These are phyloP conservation scores for Herpetotheres cachinnans DNA, from an alignment of 2,113 vertebrate genomes.

Conservation along the genomic window DNA sequence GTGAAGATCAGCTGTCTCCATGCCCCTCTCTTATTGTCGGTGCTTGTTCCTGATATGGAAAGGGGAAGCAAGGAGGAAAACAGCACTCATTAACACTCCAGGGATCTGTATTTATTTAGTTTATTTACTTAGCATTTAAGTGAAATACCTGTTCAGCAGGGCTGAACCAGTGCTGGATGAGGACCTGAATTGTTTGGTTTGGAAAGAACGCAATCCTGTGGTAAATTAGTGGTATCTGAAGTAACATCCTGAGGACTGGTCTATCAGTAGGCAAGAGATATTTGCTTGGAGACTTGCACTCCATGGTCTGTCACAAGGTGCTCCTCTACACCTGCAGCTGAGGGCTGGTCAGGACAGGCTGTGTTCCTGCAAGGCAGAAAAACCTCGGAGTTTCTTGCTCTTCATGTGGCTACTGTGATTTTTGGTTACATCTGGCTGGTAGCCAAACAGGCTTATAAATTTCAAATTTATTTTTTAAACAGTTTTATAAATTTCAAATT, in stretches of 20 bases:
- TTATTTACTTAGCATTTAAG: not conserved
- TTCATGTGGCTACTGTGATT: not conserved
- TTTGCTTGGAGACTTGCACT: not conserved
- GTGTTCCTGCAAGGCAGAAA: not conserved
- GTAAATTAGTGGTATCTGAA: not conserved
- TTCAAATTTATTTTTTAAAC: not conserved
- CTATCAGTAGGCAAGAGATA: not conserved
- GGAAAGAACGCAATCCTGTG: not conserved
- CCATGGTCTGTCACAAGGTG: not conserved
- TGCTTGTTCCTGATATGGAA: not conserved
- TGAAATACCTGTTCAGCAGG: not conserved
- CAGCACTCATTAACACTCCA: not conserved
- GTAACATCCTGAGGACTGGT: not conserved
- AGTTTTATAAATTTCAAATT: not conserved
- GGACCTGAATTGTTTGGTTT: not conserved
- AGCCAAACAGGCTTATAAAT: not conserved
- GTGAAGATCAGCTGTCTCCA: not conserved
- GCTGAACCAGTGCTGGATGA: not conserved
- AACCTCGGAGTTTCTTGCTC: not conserved
- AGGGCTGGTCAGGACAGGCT: not conserved
- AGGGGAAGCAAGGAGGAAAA: not conserved
- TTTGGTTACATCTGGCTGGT: not conserved
- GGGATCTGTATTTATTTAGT: not conserved
- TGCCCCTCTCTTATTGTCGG: not conserved
- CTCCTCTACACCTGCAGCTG: not conserved